Conservation (phyloP, 1,140 invertebrate genomes). For the Sitodiplosis mosellana region DNA sequence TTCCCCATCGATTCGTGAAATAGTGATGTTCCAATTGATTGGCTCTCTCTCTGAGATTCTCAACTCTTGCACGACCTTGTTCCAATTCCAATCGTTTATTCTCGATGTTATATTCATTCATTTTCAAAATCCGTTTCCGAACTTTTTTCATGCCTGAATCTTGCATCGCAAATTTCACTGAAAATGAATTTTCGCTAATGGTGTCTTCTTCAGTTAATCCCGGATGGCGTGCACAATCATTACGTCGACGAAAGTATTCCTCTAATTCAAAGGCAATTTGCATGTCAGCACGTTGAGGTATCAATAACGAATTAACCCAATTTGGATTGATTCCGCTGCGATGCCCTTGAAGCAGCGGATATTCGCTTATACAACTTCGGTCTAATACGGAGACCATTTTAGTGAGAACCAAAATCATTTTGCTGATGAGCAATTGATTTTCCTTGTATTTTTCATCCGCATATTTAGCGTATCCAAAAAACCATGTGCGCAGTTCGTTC, state of each 20-base stretch:
- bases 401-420: no score
- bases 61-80: neutral
- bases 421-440: no score
- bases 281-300: neutral
- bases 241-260: neutral
- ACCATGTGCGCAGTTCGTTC: neutral
- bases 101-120: neutral
- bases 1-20: neutral
- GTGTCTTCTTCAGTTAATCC: neutral
- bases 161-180: neutral
- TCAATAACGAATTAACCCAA: neutral
- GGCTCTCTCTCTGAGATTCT: neutral
- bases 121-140: neutral
- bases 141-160: neutral
- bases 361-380: neutral
- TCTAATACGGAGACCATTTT: neutral
- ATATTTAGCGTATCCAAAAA: neutral
- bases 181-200: neutral
- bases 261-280: neutral
- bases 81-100: neutral
- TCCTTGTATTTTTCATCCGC: neutral
- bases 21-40: neutral
- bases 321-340: neutral
- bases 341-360: neutral
- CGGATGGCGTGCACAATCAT: neutral